phyloP scores from a whole-genome alignment of 2,888 invertebrate species.

The Phragmatobia fuliginosa region DNA sequence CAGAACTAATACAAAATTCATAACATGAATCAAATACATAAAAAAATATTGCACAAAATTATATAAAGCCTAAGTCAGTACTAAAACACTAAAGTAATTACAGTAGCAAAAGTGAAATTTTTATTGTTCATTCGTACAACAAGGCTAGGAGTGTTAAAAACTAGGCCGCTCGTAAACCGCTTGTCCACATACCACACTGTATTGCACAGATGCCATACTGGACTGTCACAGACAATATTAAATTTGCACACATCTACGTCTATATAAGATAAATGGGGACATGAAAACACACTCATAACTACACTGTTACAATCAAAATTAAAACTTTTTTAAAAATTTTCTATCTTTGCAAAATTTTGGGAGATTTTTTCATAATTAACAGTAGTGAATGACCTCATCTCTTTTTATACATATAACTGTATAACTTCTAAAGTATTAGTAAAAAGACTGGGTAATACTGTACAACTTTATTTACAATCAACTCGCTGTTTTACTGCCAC shows the following conservation, averaged over 20 bases:
- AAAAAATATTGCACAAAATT: background rate
- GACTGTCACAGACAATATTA: constrained; percentile 35
- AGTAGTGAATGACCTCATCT: too few species aligned
- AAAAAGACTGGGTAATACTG: too few species aligned
- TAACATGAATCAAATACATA: too few species aligned
- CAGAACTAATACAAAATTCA: too few species aligned
- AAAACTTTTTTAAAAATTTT: too few species aligned
- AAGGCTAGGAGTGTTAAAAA: constrained; percentile 39
- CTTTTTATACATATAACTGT: too few species aligned
- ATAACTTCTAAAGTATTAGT: too few species aligned
- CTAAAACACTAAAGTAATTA: constrained; percentile 38
- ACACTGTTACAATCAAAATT: too few species aligned
- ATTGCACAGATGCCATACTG: constrained; percentile 42
- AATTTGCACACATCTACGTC: background rate
- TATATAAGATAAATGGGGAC: background rate
- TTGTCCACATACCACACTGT: constrained; percentile 46
- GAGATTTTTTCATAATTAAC: too few species aligned
- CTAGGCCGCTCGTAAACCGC: constrained; percentile 40
- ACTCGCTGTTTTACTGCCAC: constrained; percentile 64
- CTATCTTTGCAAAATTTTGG: too few species aligned
- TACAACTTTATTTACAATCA: constrained; percentile 74
- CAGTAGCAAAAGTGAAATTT: constrained; percentile 48
- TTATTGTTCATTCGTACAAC: constrained; percentile 47
- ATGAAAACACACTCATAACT: too few species aligned
- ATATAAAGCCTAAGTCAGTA: background rate